Base-by-base conservation (phyloP, 1,140 invertebrate genomes). In the Drosophila athabasca region DNA sequence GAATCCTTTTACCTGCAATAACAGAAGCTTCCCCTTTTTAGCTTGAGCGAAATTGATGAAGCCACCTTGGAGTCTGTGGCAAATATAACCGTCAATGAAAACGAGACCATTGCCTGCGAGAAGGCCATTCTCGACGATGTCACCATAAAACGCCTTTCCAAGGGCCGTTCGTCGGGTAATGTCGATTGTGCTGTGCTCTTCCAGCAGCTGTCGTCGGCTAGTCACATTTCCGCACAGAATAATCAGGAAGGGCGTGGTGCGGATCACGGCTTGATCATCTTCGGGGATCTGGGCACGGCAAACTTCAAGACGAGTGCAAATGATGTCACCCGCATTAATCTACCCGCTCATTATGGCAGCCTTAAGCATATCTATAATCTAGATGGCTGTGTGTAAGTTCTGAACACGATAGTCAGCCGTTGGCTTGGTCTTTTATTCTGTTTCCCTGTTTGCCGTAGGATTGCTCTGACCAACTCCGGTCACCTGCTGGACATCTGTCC, bases 401-500 rank as follows among this genome's bases (percentile, higher is more conserved):
- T 46, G 0, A 2, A 11, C 29, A 29, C n/a, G 1, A 15, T 15
- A 19, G 1, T 13, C n/a, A 6, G 0, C 45, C 31, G 1, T 3
- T 2, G 6, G 24, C 22, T 8, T 6, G 9, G 6, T 54, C 35
- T 6, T 41, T 6, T 41, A 35, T 45, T 17, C 19, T 1, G n/a
- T 13, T 43, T 43, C 15, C 31, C 6, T 50, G 45, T 2, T 39
- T 39, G 11, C 35, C 35, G 1, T 39, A 91, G 88, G 7, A 61
- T 92, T 45, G 83, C 81, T 0, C 60, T 92, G 1, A 91, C 85
- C 3, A 29, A 72, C 41, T 90, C 77, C 5, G 91, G 91, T 0
- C 73, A 83, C 17, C 44, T 92, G 29, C 26, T 91, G 66, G 74
- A 91, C 45, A 76, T 92, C 22, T 92, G 91, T 70, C 89, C 87